Evolutionary conservation across 2,888 invertebrate species (phyloP).

Genomic region (Mesoligia furuncula): DNA sequence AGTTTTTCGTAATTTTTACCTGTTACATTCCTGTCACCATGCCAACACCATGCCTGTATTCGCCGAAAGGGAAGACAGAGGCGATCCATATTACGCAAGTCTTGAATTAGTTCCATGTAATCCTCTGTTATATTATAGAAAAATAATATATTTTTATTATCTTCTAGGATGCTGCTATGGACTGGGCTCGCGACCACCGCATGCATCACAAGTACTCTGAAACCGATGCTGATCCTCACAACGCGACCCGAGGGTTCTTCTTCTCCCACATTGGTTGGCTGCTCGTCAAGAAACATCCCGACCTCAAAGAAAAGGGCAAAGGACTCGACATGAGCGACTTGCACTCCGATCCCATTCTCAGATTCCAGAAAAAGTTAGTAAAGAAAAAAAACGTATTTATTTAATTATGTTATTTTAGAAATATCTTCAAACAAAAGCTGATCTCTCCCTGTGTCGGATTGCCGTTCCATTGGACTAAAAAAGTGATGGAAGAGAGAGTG

Average conservation of each 20-base stretch:
- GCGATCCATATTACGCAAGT: neutral
- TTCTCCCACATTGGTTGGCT: slow-evolving; percentile 99
- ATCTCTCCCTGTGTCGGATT: neutral
- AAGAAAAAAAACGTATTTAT: neutral
- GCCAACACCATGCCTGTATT: neutral
- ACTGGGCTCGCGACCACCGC: slow-evolving; percentile 95
- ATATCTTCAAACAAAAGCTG: neutral
- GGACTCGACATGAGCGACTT: slow-evolving; percentile 96
- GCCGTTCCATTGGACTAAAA: neutral
- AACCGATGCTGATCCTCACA: slow-evolving; percentile 98
- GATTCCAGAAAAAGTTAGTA: slow-evolving; percentile 96
- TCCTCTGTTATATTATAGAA: neutral
- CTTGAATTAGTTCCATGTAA: neutral
- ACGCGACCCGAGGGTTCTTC: slow-evolving; percentile 98
- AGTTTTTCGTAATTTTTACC: neutral
- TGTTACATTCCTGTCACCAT: too few species aligned
- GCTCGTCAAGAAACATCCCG: slow-evolving; percentile 96
- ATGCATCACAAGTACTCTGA: slow-evolving; percentile 98
- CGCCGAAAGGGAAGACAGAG: neutral
- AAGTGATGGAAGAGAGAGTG: neutral
- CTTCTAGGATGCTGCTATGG: slow-evolving; percentile 93
- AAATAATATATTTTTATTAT: neutral
- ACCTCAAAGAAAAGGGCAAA: slow-evolving; percentile 96
- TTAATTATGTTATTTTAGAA: neutral
- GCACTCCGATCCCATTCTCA: slow-evolving; percentile 94